phyloP scores from a whole-genome alignment of 2,113 vertebrate genomes.

The Xerus inauris region DNA sequence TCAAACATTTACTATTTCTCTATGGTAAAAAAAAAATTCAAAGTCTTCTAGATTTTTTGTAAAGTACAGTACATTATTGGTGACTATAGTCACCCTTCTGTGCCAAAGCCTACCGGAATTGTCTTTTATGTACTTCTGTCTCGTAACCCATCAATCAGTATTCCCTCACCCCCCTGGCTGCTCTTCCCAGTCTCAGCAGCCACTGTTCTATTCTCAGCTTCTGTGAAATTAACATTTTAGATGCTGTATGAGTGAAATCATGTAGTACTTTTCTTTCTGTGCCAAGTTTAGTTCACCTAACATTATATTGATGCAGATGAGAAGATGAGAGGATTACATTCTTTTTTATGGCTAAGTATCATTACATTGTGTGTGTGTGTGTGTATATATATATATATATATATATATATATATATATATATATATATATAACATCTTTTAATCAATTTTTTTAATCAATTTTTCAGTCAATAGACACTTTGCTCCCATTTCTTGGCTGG shows the following conservation, averaged over 20 bases:
- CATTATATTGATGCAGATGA: neutral
- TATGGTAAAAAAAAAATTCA: too few relatives aligned
- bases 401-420: accelerated
- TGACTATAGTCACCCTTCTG: accelerated
- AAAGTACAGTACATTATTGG: neutral
- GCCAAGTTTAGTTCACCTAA: neutral
- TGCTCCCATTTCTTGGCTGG: neutral
- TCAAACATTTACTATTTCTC: neutral
- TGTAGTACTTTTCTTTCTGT: neutral
- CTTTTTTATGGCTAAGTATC: neutral
- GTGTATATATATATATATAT: too few relatives aligned
- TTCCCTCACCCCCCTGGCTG: accelerated
- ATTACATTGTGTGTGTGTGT: neutral
- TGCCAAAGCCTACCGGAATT: accelerated
- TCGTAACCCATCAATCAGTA: neutral
- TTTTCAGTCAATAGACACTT: neutral
- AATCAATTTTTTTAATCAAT: too few relatives aligned
- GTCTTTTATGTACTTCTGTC: too few relatives aligned
- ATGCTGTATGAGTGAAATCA: neutral
- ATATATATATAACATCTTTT: neutral
- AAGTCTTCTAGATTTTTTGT: too few relatives aligned
- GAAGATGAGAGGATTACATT: neutral
- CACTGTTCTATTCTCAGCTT: too few relatives aligned
- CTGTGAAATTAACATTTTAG: neutral
- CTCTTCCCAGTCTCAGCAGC: neutral